phyloP scores from a whole-genome alignment of 1,140 invertebrate species.

The Centruroides vittatus region DNA sequence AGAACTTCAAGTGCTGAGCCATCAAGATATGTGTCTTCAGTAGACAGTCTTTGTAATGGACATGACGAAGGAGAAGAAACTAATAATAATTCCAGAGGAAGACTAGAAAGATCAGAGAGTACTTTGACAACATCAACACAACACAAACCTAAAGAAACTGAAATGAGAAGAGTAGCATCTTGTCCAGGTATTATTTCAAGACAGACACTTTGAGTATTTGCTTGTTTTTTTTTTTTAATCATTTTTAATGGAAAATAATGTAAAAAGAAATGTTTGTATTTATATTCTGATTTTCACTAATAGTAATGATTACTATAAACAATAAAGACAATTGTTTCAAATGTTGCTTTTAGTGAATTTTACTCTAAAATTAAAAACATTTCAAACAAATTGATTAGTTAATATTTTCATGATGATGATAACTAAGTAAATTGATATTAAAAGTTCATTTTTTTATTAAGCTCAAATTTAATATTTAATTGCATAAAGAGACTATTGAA shows the following conservation, averaged over 20 bases:
- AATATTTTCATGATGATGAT: background rate
- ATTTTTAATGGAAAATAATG: background rate
- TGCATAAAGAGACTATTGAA: no score
- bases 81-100: constrained; percentile 1
- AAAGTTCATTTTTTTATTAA: no score
- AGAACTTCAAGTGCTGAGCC: no score
- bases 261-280: no score
- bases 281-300: no score
- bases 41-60: constrained; percentile 15
- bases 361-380: no score
- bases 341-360: no score
- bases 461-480: no score
- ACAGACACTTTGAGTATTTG: constrained; percentile 5
- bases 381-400: no score
- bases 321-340: no score
- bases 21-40: constrained; percentile 3
- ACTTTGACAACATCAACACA: constrained; percentile 9
- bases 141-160: constrained; percentile 9
- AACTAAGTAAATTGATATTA: no score
- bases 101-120: constrained; percentile 18
- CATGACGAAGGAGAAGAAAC: constrained; percentile 12
- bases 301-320: no score
- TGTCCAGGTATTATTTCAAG: constrained; percentile 29
- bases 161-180: constrained; percentile 31
- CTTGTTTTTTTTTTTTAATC: background rate